phyloP scores from a whole-genome alignment of 1,140 invertebrate genomes.

The Idris sp. region DNA sequence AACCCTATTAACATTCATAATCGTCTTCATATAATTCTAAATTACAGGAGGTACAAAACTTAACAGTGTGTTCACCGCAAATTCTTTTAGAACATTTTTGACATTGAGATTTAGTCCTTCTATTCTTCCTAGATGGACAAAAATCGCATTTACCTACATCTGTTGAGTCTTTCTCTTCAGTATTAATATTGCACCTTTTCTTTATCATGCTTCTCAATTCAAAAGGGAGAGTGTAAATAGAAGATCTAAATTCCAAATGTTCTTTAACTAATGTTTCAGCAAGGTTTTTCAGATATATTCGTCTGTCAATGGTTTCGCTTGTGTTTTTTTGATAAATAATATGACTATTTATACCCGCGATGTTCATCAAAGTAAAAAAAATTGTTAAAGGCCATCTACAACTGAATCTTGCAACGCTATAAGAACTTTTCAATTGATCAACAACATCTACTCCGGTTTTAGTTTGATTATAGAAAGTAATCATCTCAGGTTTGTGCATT shows the following conservation, averaged over 20 bases:
- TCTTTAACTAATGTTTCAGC: conserved; percentile 5
- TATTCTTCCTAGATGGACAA: conserved; percentile 7
- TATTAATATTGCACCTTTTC: conserved; percentile 7
- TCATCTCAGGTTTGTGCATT: conserved; percentile 12
- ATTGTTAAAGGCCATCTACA: conserved; percentile 15
- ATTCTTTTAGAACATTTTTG: conserved; percentile 6
- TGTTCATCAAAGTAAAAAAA: conserved; percentile 12
- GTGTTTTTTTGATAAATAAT: conserved; percentile 15
- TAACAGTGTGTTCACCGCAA: conserved; percentile 14
- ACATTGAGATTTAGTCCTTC: conserved; percentile 7
- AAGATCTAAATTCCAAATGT: conserved; percentile 1
- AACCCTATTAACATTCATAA: neutral
- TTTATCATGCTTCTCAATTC: conserved; percentile 1
- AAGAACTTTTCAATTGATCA: conserved; percentile 7
- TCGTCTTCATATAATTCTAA: neutral
- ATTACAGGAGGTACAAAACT: conserved; percentile 3
- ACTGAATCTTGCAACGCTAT: conserved; percentile 7
- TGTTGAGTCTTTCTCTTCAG: neutral
- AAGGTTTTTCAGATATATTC: neutral
- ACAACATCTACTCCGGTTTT: conserved; percentile 15
- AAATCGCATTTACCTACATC: conserved; percentile 9
- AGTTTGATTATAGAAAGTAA: conserved; percentile 15
- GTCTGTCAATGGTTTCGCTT: neutral
- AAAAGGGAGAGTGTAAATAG: neutral
- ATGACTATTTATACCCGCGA: conserved; percentile 5